phyloP scores from a whole-genome alignment of 1,140 invertebrate species.

The Dinoponera quadriceps region DNA sequence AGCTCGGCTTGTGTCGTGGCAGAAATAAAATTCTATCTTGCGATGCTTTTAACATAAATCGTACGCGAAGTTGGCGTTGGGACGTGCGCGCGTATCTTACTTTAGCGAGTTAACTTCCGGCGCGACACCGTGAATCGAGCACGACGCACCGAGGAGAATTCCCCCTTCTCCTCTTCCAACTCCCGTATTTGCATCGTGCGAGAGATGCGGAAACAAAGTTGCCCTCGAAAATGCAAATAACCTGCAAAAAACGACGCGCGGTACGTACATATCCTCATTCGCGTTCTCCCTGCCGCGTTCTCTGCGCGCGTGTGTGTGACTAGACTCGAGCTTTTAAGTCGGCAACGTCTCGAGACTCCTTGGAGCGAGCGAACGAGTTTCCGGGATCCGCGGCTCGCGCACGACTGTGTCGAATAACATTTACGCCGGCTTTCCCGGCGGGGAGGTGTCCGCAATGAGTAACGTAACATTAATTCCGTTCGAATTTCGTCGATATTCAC shows the following conservation, averaged over 20 bases:
- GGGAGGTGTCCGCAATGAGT: not conserved
- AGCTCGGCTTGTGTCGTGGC: not conserved
- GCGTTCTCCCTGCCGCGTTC: too few species aligned
- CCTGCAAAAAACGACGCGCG: not conserved
- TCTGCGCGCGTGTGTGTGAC: too few species aligned
- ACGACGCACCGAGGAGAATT: not conserved
- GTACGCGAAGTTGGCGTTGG: conserved; percentile 13
- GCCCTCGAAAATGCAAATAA: conserved; percentile 37
- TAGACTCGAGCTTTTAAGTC: not conserved
- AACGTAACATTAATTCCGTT: conserved; percentile 6
- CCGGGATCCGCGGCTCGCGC: too few species aligned
- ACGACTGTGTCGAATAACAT: not conserved
- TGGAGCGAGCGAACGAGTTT: too few species aligned
- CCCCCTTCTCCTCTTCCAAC: not conserved
- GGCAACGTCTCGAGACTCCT: too few species aligned
- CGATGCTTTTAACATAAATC: conserved; percentile 46
- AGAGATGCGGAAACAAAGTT: conserved; percentile 48
- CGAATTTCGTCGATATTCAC: conserved; percentile 32
- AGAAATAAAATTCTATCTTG: conserved; percentile 52
- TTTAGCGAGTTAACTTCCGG: conserved; percentile 51
- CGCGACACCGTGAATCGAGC: conserved; percentile 27
- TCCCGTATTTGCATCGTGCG: conserved; percentile 4
- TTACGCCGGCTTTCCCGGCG: not conserved
- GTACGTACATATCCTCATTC: not conserved
- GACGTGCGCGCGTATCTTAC: conserved; percentile 36